Conservation (phyloP, 2,888 invertebrate species). For the Euplexia lucipara region DNA sequence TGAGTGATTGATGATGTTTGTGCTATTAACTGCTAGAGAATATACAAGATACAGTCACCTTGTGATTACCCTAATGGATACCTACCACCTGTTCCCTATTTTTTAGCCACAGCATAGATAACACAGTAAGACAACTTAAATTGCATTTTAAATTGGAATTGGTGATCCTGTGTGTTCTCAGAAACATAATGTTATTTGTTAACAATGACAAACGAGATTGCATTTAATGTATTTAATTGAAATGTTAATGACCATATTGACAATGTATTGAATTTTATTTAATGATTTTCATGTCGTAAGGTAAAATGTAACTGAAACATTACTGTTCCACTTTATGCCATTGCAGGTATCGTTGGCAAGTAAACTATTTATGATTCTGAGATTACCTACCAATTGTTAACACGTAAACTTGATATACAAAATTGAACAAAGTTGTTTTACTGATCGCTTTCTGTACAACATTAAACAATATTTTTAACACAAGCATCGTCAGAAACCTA, state of each 20-base stretch:
- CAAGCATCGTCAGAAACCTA: constrained; percentile 14
- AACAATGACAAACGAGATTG: background rate
- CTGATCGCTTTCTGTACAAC: background rate
- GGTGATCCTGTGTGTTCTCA: background rate
- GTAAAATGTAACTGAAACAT: too few relatives aligned
- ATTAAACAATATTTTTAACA: background rate
- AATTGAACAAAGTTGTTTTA: constrained; percentile 9
- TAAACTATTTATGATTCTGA: too few relatives aligned
- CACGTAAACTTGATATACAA: background rate
- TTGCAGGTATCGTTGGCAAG: too few relatives aligned
- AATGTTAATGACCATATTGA: too few relatives aligned
- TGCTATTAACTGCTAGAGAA: background rate
- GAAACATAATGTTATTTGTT: background rate
- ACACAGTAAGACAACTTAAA: constrained; percentile 22
- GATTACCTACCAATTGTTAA: too few relatives aligned
- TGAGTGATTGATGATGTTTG: constrained; percentile 38
- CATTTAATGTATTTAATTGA: too few relatives aligned
- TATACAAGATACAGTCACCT: background rate
- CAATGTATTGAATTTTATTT: too few relatives aligned
- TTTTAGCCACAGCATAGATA: constrained; percentile 20
- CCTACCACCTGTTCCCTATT: constrained; percentile 22
- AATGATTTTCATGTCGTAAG: too few relatives aligned
- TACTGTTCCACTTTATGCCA: too few relatives aligned
- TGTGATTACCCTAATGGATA: constrained; percentile 33
- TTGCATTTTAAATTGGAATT: background rate